Percentiles rank a stretch among this genome's conserved stretches.
phyloP scores from a whole-genome alignment of 2,113 vertebrate species.

The Hirundichthys speculiger region DNA sequence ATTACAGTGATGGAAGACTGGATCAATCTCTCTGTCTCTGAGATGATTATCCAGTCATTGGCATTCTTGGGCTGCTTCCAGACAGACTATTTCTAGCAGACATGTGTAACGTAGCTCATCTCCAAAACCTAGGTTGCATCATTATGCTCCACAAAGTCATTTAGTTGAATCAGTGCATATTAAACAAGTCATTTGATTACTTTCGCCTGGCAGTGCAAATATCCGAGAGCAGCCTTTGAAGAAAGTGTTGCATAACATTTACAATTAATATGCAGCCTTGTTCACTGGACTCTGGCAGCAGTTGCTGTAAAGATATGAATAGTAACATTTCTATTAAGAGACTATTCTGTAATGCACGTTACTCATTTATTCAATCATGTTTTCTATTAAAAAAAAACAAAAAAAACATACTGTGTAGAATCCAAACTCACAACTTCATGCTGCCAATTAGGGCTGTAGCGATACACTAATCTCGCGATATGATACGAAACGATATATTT shows the following conservation, averaged over 20 bases:
- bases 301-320: constrained; percentile 20
- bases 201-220: constrained; percentile 7
- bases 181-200: constrained; percentile 13
- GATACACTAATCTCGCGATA: no score
- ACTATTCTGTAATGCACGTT: constrained; percentile 9
- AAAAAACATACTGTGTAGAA: background rate
- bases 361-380: constrained; percentile 35
- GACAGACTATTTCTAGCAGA: constrained; percentile 27
- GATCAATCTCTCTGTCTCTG: constrained; percentile 48
- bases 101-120: constrained; percentile 30
- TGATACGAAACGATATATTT: no score
- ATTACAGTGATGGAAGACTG: constrained; percentile 53
- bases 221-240: constrained; percentile 25
- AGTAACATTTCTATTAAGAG: constrained; percentile 17
- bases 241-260: constrained; percentile 25
- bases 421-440: background rate
- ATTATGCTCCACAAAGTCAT: constrained; percentile 39
- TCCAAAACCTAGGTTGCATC: constrained; percentile 43
- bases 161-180: constrained; percentile 40
- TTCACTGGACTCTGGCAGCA: constrained; percentile 34
- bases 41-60: constrained; percentile 62
- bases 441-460: no score
- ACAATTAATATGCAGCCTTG: constrained; percentile 31
- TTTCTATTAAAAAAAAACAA: background rate
- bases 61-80: constrained; percentile 43